Conservation (phyloP, 2,888 invertebrate genomes). For the Hydriomena furcata region DNA sequence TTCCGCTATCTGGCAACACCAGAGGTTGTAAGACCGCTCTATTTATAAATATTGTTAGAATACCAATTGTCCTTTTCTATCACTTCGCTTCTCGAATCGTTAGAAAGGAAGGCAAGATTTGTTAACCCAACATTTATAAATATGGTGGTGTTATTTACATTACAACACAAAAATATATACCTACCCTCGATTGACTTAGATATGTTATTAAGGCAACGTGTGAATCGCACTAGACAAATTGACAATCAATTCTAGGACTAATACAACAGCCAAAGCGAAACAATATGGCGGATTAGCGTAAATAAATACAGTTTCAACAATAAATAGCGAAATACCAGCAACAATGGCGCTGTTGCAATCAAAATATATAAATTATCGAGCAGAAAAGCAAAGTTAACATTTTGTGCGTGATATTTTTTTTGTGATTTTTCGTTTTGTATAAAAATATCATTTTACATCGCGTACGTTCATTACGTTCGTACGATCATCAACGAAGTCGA, state of each 20-base stretch:
- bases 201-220: constrained; percentile 83
- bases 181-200: constrained; percentile 81
- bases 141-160: constrained; percentile 46
- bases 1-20: constrained; percentile 56
- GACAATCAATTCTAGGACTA: constrained; percentile 72
- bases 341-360: constrained; percentile 57
- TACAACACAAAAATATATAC: constrained; percentile 66
- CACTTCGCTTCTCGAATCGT: constrained; percentile 38
- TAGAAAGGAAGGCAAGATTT: constrained; percentile 49
- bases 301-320: constrained; percentile 52
- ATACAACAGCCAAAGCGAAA: constrained; percentile 81
- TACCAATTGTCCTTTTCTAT: constrained; percentile 43
- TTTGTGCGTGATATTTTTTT: constrained; percentile 80
- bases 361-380: constrained; percentile 78
- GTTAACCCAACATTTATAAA: constrained; percentile 51
- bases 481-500: constrained; percentile 61
- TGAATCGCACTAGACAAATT: constrained; percentile 80
- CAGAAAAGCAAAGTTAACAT: constrained; percentile 69
- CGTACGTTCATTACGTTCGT: constrained; percentile 61
- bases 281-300: constrained; percentile 71
- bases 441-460: constrained; percentile 66
- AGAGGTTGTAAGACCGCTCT: constrained; percentile 48
- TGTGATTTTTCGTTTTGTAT: constrained; percentile 70
- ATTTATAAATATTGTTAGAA: constrained; percentile 50
- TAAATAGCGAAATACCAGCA: constrained; percentile 57